Evolutionary conservation across 2,797 vertebrate genomes (phyloP).

Genomic region (Sebastes wilsoni): DNA sequence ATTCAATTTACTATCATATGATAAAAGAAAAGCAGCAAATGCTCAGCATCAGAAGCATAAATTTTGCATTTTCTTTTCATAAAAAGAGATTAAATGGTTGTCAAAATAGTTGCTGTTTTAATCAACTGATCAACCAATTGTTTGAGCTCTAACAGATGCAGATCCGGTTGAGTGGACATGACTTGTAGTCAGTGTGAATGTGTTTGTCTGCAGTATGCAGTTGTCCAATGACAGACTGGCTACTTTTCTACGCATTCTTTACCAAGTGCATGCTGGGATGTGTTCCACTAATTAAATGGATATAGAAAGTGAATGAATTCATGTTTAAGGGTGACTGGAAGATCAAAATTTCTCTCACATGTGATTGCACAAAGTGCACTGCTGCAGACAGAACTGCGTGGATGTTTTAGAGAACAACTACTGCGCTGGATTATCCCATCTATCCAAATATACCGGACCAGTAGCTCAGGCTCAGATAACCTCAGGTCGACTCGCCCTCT

Average conservation of each 20-base stretch:
- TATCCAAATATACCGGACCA: slow-evolving; percentile 14
- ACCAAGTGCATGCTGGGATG: neutral
- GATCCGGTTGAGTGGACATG: neutral
- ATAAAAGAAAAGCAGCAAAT: neutral
- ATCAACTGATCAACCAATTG: neutral
- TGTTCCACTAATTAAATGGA: slow-evolving; percentile 17
- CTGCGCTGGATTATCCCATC: slow-evolving; percentile 18
- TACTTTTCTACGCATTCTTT: slow-evolving; percentile 8
- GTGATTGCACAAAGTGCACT: neutral
- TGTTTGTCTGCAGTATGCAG: neutral
- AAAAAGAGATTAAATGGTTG: neutral
- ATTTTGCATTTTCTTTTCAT: neutral
- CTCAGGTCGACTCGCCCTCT: slow-evolving; percentile 23
- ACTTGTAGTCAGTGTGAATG: neutral
- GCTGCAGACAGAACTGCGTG: neutral
- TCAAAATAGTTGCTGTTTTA: neutral
- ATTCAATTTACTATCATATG: neutral
- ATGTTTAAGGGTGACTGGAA: slow-evolving; percentile 5
- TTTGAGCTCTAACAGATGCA: neutral
- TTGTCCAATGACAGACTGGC: neutral
- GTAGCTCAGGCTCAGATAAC: slow-evolving; percentile 35
- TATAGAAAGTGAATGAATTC: neutral
- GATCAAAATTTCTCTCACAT: neutral
- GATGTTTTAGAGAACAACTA: slow-evolving; percentile 9
- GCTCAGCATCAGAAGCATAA: neutral